Evolutionary conservation across 1,140 invertebrate species (phyloP), one percentile per base, ranked within the genome.

Genomic region (Penaeus indicus): DNA sequence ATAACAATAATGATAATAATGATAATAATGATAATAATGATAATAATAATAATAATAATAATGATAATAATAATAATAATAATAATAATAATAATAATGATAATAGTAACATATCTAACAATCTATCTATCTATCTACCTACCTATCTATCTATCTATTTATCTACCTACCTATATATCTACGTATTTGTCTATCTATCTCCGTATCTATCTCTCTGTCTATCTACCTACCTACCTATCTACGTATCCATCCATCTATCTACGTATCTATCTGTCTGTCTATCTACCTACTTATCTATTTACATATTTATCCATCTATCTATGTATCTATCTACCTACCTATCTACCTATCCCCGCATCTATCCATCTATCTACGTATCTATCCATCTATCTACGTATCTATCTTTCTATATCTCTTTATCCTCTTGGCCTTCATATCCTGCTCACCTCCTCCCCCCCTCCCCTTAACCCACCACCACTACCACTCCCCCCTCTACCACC

Each of bases 181-280:
- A 32, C 32, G 1, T 32, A 32, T 2, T 2, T 32, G 2, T 2
- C 32, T 32, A 32, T 2, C 32, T 32, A 32, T 47, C 64, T 84
- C 54, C 22, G 25, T 54, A 25, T 42, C 67, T 84, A n/a, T 42
- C 62, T 69, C 54, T 47, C 32, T 84, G 27, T 67, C 61, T 83
- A n/a, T 1, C 27, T 84, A 22, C 1, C 82, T 64, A 22, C 64
- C 27, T n/a, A 22, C 19, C 81, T 25, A 21, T 67, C 42, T 60
- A 18, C 38, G 42, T 84, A n/a, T 72, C 62, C 60, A 10, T 25
- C 62, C 69, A 47, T 21, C 67, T 69, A 18, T 21, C 42, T 22
- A 7, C 42, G 3, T 47, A 11, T 81, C 27, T 19, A 32, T 21
- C 25, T 1, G 1, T n/a, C 38, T 54, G 3, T 38, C 2, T 38